Base-by-base conservation (phyloP, 2,113 vertebrate genomes). In the Pao palembangensis region DNA sequence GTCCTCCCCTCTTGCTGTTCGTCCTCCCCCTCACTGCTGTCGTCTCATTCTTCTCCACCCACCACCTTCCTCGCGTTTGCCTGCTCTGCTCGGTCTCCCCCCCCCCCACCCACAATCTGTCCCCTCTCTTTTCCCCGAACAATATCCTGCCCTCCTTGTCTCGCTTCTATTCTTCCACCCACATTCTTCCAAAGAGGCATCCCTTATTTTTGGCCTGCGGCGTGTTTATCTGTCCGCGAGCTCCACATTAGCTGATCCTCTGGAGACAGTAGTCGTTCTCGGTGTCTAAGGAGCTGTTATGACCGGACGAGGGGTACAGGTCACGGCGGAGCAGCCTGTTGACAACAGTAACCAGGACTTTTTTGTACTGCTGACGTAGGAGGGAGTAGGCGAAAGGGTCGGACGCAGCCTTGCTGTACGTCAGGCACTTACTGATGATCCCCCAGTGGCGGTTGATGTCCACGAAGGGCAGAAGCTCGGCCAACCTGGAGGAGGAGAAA, bases 181-280 rank as follows among this genome's bases (percentile, higher is more conserved):
- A 73, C 53, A 34, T 48, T 34, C 67, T 41, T 73, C 46, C 60
- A 51, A 49, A 46, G 64, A 79, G 70, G 64, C 65, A 76, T 64
- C 73, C 65, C 43, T 72, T 80, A 62, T 80, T 78, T 75, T 74
- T 64, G 62, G 67, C 69, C 56, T 8, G 28, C 49, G 21, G 53
- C 58, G 57, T 61, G 68, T 62, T 20, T 74, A 67, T 75, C 67
- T 70, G 64, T 74, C 64, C 53, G 12, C 2, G 47, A 11, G 3
- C 48, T 55, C 15, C 60, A 61, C 67, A 73, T 87, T 90, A 92
- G 85, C 87, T 92, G 83, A 90, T 86, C 87, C 91, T 88, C 85
- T 93, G 92, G 67, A 92, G 88, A 71, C 93, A 93, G 81, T 92
- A 93, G 72, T 94, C 91, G 0, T 93, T 93, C 79, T 94, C 93